Evolutionary conservation across 2,113 vertebrate species (phyloP).

Genomic region (Pardalotus punctatus): DNA sequence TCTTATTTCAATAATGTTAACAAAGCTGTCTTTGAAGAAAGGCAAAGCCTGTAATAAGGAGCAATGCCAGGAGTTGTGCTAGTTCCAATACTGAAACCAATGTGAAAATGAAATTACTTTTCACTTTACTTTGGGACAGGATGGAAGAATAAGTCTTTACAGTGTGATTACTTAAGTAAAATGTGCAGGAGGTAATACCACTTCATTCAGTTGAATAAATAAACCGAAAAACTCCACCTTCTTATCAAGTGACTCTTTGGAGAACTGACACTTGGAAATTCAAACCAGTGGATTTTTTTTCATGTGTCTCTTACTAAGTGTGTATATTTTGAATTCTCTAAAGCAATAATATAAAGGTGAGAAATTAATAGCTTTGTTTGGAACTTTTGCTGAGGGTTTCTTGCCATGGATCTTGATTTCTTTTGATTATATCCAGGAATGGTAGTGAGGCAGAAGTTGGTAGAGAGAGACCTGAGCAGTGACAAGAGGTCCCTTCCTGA

Average conservation of each 20-base stretch:
- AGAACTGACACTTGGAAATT: neutral
- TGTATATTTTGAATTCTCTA: neutral
- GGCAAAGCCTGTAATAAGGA: neutral
- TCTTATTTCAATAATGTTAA: neutral
- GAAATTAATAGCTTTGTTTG: neutral
- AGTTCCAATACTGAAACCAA: neutral
- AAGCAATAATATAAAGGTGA: neutral
- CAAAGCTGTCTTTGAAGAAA: neutral
- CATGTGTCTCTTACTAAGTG: neutral
- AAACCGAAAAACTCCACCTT: neutral
- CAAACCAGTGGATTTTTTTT: neutral
- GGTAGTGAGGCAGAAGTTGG: neutral
- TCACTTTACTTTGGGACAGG: neutral
- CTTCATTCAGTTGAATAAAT: neutral
- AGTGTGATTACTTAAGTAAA: neutral
- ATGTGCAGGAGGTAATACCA: neutral
- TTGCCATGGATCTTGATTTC: neutral
- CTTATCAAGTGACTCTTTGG: neutral
- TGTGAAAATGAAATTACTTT: neutral
- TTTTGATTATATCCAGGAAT: neutral
- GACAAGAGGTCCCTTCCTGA: neutral
- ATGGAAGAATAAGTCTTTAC: neutral
- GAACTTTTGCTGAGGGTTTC: neutral
- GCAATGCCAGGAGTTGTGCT: neutral
- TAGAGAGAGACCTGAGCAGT: neutral